Conservation (phyloP, 2,797 vertebrate species). For the Neostethus bicornis region DNA sequence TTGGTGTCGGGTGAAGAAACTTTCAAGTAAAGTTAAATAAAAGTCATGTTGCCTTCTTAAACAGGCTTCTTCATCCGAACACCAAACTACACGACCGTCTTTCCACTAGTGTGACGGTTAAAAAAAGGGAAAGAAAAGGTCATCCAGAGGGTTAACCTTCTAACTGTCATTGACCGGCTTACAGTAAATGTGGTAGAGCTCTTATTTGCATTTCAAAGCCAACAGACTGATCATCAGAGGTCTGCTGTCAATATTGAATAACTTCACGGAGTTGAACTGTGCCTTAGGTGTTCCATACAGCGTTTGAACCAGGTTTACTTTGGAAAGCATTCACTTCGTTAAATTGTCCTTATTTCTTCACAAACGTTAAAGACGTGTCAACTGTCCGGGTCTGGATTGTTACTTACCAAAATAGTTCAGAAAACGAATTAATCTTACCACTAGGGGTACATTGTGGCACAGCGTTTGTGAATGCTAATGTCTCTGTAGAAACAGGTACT, state of each 20-base stretch:
- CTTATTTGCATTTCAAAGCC: conserved; percentile 10
- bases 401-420: no score
- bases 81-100: conserved; percentile 15
- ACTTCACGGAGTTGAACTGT: not conserved
- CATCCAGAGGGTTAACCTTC: conserved; percentile 16
- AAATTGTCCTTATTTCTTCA: no score
- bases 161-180: conserved; percentile 12
- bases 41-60: conserved; percentile 17
- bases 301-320: conserved; percentile 1
- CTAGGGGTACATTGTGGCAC: no score
- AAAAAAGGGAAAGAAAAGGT: conserved; percentile 27
- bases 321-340: no score
- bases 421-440: no score
- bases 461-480: no score
- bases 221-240: conserved; percentile 2
- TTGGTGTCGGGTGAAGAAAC: conserved; percentile 12
- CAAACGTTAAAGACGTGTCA: no score
- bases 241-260: conserved; percentile 9
- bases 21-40: conserved; percentile 12
- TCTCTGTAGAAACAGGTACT: no score
- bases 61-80: conserved; percentile 38
- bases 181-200: conserved; percentile 10
- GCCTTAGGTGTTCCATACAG: not conserved
- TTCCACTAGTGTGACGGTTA: conserved; percentile 21
- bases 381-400: no score